Evolutionary conservation across 2,113 vertebrate genomes (phyloP).

Genomic region (Rhizomys pruinosus): DNA sequence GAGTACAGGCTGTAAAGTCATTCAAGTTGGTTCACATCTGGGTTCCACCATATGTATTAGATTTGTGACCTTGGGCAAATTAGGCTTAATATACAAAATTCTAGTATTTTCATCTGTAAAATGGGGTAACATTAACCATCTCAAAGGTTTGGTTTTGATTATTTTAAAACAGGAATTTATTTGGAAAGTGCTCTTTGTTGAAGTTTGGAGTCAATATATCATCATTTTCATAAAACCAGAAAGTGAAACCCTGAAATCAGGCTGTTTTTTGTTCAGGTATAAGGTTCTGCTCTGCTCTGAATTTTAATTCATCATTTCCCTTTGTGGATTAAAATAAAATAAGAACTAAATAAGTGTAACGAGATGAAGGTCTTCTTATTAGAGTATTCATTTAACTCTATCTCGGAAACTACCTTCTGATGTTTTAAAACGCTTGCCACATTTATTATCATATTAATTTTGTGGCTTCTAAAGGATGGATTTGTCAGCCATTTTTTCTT

Average conservation of each 20-base stretch:
- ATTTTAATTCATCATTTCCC: slow-evolving; percentile 16
- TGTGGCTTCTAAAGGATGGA: slow-evolving; percentile 21
- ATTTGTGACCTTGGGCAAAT: slow-evolving; percentile 72
- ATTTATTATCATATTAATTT: slow-evolving; percentile 46
- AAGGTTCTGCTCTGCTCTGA: background rate
- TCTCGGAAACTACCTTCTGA: slow-evolving; percentile 20
- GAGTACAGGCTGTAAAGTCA: slow-evolving; percentile 43
- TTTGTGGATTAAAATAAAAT: slow-evolving; percentile 57
- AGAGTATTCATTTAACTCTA: slow-evolving; percentile 31
- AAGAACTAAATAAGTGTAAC: slow-evolving; percentile 38
- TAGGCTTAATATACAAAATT: slow-evolving; percentile 62
- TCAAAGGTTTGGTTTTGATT: slow-evolving; percentile 32
- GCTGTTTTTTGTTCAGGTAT: slow-evolving; percentile 30
- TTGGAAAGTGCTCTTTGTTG: slow-evolving; percentile 32
- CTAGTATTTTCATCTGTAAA: slow-evolving; percentile 61
- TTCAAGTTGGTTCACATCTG: slow-evolving; percentile 59
- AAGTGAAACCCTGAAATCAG: slow-evolving; percentile 38
- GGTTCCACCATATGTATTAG: slow-evolving; percentile 39
- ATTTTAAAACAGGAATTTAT: slow-evolving; percentile 21
- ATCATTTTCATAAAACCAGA: slow-evolving; percentile 52
- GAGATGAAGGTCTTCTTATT: background rate
- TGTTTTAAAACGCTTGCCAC: slow-evolving; percentile 34
- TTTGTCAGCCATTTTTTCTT: slow-evolving; percentile 36
- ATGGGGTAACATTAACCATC: background rate
- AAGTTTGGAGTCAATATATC: background rate